Conservation (phyloP, 2,113 vertebrate species). For the Dipodomys stephensi region DNA sequence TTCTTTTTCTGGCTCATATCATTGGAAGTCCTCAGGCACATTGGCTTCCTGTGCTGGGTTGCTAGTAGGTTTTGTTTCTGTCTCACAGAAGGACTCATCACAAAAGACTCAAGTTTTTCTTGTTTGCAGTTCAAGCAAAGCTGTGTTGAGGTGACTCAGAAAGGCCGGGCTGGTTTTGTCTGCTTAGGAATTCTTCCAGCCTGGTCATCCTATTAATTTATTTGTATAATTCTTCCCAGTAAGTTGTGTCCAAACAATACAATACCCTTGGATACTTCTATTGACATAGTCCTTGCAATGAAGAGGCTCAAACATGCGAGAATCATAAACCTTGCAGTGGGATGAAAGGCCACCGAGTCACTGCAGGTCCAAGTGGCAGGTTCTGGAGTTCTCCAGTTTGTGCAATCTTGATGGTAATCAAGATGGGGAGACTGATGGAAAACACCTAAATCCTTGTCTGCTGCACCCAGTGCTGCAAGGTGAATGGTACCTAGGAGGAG, state of each 20-base stretch:
- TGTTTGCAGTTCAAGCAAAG: not conserved
- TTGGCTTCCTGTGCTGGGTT: not conserved
- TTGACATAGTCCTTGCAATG: not conserved
- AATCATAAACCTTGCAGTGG: not conserved
- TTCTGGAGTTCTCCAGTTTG: not conserved
- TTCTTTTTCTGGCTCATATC: not conserved
- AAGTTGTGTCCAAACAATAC: not conserved
- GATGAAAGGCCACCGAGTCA: not conserved
- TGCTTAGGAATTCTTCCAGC: not conserved
- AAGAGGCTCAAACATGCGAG: too few species aligned
- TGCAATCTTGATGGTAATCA: not conserved
- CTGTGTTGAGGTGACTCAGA: not conserved
- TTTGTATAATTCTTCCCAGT: not conserved
- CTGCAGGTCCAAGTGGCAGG: too few species aligned
- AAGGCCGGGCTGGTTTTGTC: not conserved
- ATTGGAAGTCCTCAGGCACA: not conserved
- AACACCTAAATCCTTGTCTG: not conserved
- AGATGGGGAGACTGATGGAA: not conserved
- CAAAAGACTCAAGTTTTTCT: slow-evolving; percentile 9
- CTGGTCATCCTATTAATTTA: not conserved
- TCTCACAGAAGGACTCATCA: not conserved
- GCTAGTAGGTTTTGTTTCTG: not conserved
- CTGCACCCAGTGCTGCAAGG: too few species aligned
- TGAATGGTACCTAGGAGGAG: too few species aligned
- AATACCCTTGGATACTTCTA: not conserved